Conservation (phyloP, 2,797 vertebrate genomes). For the Moxostoma hubbsi region DNA sequence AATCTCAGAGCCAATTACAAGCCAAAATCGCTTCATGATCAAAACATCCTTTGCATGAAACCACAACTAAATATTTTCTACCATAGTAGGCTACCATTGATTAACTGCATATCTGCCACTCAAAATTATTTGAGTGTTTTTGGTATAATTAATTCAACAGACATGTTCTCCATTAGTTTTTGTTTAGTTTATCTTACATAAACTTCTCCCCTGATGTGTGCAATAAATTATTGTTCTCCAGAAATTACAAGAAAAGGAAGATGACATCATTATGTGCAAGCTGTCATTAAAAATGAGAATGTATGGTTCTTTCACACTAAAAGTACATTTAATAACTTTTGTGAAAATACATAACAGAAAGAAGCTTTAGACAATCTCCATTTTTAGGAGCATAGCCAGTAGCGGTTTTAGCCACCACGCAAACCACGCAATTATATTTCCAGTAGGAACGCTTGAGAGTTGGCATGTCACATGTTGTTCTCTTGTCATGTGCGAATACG, state of each 20-base stretch:
- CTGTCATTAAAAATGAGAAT: slow-evolving; percentile 30
- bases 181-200: slow-evolving; percentile 19
- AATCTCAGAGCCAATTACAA: not conserved
- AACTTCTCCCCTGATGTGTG: slow-evolving; percentile 7
- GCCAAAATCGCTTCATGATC: not conserved
- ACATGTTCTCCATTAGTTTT: not conserved
- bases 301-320: not conserved
- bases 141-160: not conserved
- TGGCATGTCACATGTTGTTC: too few species aligned
- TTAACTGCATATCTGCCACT: too few species aligned
- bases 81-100: not conserved
- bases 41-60: not conserved
- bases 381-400: not conserved
- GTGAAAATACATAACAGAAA: not conserved
- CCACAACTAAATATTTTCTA: too few species aligned
- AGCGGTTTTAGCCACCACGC: too few species aligned
- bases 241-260: slow-evolving; percentile 19
- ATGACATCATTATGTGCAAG: slow-evolving; percentile 7
- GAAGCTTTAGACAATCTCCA: not conserved
- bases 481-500: too few species aligned
- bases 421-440: too few species aligned
- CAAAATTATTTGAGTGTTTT: not conserved
- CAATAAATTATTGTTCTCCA: slow-evolving; percentile 1
- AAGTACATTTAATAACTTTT: not conserved
- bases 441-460: too few species aligned